Percentiles rank a stretch among this genome's conserved stretches.
These are phyloP conservation scores for Homalodisca vitripennis DNA, from an alignment of 1,140 invertebrate genomes.

Conservation along the genomic window DNA sequence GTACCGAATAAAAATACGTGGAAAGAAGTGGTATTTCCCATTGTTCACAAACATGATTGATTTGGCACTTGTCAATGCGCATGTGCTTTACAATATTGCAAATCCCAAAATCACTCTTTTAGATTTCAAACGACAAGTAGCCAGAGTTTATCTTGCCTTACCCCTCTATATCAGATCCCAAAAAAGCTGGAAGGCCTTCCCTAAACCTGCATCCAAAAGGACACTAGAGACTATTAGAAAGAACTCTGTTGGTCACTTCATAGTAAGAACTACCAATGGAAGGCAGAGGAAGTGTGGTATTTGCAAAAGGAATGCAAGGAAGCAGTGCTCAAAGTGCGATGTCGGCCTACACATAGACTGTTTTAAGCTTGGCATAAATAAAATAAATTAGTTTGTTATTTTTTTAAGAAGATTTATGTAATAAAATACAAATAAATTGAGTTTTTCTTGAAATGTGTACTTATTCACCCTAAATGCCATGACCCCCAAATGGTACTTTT, in stretches of 20 bases:
- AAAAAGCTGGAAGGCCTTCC: conserved; percentile 32
- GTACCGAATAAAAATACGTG: conserved; percentile 30
- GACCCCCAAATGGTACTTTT: neutral
- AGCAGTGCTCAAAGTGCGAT: conserved; percentile 37
- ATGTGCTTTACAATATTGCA: conserved; percentile 34
- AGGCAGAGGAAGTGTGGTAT: conserved; percentile 40
- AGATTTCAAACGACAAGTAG: conserved; percentile 35
- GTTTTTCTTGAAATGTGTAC: neutral
- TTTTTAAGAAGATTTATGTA: neutral
- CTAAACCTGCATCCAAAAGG: conserved; percentile 25
- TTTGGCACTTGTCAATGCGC: conserved; percentile 35
- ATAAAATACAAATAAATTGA: neutral
- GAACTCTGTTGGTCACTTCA: conserved; percentile 30
- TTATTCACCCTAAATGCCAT: neutral
- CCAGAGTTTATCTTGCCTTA: conserved; percentile 35
- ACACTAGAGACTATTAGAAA: conserved; percentile 29
- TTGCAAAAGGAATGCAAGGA: conserved; percentile 38
- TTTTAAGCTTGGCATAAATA: conserved; percentile 25
- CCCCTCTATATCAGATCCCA: conserved; percentile 36
- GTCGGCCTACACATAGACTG: conserved; percentile 33
- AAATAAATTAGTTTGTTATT: neutral
- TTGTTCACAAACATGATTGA: conserved; percentile 36
- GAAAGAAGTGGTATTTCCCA: conserved; percentile 39
- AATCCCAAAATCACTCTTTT: conserved; percentile 36
- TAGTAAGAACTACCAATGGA: conserved; percentile 36